Percentiles rank a stretch among this genome's conserved stretches.
Conservation (phyloP, 2,113 vertebrate genomes). For the Phalacrocorax brasilianus region DNA sequence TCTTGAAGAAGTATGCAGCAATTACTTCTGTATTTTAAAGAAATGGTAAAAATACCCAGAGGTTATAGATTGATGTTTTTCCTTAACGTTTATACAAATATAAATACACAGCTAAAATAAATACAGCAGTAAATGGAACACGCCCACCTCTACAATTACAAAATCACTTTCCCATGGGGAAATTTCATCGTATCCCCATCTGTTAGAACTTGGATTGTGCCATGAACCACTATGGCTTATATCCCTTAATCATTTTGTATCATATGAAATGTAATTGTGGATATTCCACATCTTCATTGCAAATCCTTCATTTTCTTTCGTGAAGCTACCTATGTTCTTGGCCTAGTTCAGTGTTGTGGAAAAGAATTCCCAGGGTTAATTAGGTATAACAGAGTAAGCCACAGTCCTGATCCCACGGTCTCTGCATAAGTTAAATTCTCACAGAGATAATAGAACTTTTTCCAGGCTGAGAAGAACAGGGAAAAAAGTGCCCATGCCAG, state of each 20-base stretch:
- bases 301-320: slow-evolving; percentile 54
- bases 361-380: slow-evolving; percentile 61
- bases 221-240: slow-evolving; percentile 40
- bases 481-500: rapidly evolving
- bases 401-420: background rate
- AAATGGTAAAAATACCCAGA: slow-evolving; percentile 52
- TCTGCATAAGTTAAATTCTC: background rate
- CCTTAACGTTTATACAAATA: slow-evolving; percentile 49
- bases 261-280: slow-evolving; percentile 36
- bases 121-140: slow-evolving; percentile 34
- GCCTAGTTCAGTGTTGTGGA: slow-evolving; percentile 14
- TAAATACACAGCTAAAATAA: slow-evolving; percentile 50
- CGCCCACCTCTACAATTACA: slow-evolving; percentile 45
- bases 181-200: slow-evolving; percentile 28
- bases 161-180: slow-evolving; percentile 57
- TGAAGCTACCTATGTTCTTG: slow-evolving; percentile 48
- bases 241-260: slow-evolving; percentile 60
- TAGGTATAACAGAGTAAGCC: slow-evolving; percentile 24
- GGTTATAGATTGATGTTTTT: slow-evolving; percentile 36
- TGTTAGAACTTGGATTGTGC: slow-evolving; percentile 37
- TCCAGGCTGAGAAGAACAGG: background rate
- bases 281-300: slow-evolving; percentile 21
- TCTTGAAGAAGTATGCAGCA: slow-evolving; percentile 11
- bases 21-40: slow-evolving; percentile 53
- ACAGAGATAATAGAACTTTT: background rate